These are phyloP conservation scores for Ursus arctos DNA, from an alignment of 2,113 vertebrate genomes.

Conservation along the genomic window DNA sequence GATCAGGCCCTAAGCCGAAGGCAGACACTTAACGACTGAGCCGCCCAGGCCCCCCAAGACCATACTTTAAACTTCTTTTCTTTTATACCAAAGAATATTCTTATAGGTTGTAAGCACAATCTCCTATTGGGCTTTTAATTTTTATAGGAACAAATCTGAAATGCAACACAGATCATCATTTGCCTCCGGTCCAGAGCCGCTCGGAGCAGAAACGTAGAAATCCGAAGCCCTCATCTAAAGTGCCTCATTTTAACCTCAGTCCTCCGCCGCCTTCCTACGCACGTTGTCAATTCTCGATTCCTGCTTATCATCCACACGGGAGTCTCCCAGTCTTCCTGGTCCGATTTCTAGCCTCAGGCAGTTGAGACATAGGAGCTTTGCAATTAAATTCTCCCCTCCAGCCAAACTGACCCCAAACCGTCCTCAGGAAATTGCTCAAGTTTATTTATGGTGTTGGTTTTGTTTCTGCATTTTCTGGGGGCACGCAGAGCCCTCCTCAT, in stretches of 20 bases:
- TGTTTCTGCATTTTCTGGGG: slow-evolving; percentile 14
- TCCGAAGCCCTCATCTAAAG: not conserved
- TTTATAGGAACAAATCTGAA: slow-evolving; percentile 7
- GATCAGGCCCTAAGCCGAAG: too few species aligned
- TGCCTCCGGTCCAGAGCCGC: not conserved
- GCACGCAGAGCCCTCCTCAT: not conserved
- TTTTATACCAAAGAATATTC: not conserved
- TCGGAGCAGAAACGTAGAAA: not conserved
- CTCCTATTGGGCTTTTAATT: slow-evolving; percentile 13
- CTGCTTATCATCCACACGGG: not conserved
- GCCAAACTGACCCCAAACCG: slow-evolving; percentile 68
- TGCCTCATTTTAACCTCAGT: not conserved
- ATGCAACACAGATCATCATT: not conserved
- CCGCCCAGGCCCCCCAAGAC: too few species aligned
- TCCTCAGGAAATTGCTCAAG: slow-evolving; percentile 36
- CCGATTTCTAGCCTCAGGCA: slow-evolving; percentile 69
- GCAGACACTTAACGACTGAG: too few species aligned
- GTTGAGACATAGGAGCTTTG: slow-evolving; percentile 58
- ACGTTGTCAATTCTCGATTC: not conserved
- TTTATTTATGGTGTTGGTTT: slow-evolving; percentile 55
- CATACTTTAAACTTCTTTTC: not conserved
- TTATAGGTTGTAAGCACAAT: not conserved
- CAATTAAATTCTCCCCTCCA: slow-evolving; percentile 80
- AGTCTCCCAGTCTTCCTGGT: not conserved
- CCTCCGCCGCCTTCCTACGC: not conserved